Evolutionary conservation across 2,888 invertebrate species (phyloP).

Genomic region (Chalcis sispes): DNA sequence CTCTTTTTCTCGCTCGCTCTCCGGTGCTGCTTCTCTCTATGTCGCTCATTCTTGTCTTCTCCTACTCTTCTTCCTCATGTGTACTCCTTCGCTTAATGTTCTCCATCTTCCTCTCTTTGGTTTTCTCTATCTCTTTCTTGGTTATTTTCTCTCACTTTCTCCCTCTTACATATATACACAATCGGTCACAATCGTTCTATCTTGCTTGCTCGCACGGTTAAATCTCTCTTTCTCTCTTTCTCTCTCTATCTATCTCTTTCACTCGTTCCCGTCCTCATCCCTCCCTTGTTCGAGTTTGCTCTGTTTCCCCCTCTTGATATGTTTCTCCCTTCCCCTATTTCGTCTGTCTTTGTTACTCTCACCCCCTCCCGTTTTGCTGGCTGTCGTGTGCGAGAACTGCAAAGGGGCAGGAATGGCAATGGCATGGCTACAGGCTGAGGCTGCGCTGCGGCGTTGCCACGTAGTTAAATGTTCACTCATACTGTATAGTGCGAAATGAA

Average conservation of each 20-base stretch:
- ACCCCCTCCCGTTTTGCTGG: background rate
- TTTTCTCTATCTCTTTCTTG: slow-evolving; percentile 25
- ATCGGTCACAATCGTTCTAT: background rate
- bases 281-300: slow-evolving; percentile 11
- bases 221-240: background rate
- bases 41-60: slow-evolving; percentile 25
- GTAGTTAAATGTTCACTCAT: slow-evolving; percentile 27
- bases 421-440: slow-evolving; percentile 47
- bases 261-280: slow-evolving; percentile 33
- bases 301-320: background rate
- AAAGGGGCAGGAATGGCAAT: slow-evolving; percentile 52
- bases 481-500: slow-evolving; percentile 23
- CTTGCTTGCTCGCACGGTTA: background rate
- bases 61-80: background rate
- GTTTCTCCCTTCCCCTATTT: no score
- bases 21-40: no score
- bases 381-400: slow-evolving; percentile 42
- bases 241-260: background rate
- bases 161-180: background rate
- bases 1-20: slow-evolving; percentile 35
- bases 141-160: slow-evolving; percentile 1
- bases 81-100: slow-evolving; percentile 21
- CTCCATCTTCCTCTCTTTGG: slow-evolving; percentile 10
- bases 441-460: slow-evolving; percentile 56
- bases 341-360: slow-evolving; percentile 8